phyloP scores from a whole-genome alignment of 2,113 vertebrate species.

The Onychostruthus taczanowskii region DNA sequence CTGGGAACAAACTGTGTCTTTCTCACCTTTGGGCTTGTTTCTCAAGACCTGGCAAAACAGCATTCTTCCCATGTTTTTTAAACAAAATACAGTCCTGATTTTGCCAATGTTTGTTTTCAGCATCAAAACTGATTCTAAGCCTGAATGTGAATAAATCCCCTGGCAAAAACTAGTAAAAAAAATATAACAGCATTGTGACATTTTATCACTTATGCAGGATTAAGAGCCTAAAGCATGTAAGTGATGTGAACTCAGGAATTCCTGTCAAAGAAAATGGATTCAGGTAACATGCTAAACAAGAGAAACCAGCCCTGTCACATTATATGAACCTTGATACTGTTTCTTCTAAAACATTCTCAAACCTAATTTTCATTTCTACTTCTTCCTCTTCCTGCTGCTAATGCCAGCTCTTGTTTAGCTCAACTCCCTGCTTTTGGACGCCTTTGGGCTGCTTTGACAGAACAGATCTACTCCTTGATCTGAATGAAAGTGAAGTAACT shows the following conservation, averaged over 20 bases:
- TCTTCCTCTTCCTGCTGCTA: neutral
- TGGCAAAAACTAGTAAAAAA: neutral
- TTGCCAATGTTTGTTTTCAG: neutral
- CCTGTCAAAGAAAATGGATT: neutral
- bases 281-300: neutral
- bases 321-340: neutral
- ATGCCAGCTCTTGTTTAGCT: neutral
- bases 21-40: constrained; percentile 9
- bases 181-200: neutral
- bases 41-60: neutral
- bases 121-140: neutral
- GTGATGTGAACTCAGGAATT: neutral
- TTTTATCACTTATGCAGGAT: neutral
- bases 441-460: neutral
- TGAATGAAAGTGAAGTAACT: neutral
- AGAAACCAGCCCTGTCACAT: neutral
- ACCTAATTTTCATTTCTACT: neutral
- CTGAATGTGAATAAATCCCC: neutral
- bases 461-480: neutral
- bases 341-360: neutral
- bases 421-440: neutral
- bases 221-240: neutral
- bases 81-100: neutral
- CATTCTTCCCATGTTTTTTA: neutral
- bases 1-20: neutral